A percentile compares a stretch with the other conserved stretches of the same genome.
These are phyloP conservation scores for Colossoma macropomum DNA, from an alignment of 2,113 vertebrate species.

Conservation along the genomic window DNA sequence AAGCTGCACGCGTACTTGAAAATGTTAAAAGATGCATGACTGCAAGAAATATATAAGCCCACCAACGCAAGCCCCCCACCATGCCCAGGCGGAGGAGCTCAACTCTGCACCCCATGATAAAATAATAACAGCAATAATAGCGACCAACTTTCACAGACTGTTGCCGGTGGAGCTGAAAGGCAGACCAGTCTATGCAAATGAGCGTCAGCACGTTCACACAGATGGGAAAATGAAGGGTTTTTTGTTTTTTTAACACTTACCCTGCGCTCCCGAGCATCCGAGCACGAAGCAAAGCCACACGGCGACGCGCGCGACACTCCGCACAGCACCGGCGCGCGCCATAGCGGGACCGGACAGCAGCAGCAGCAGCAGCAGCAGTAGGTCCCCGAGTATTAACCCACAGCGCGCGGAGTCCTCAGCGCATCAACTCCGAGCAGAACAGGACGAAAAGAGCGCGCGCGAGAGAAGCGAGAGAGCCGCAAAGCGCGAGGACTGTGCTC, in stretches of 20 bases:
- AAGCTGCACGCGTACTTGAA: no score
- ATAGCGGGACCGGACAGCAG: background rate
- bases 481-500: background rate
- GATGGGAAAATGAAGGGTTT: background rate
- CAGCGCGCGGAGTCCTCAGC: background rate
- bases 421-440: background rate
- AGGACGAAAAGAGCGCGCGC: background rate
- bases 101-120: no score
- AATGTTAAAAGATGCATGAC: no score
- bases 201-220: background rate
- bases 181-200: no score
- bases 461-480: background rate
- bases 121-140: no score
- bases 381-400: no score
- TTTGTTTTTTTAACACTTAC: background rate
- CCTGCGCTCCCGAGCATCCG: background rate
- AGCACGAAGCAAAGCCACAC: background rate
- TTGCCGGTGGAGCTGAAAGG: no score
- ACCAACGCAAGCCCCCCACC: background rate
- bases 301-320: background rate
- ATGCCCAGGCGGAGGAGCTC: no score
- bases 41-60: background rate
- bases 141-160: background rate
- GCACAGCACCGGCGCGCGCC: background rate
- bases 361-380: background rate